Evolutionary conservation across 1,140 invertebrate species (phyloP), one percentile per base, ranked within the genome.

Genomic region (Drosophila carrolli): DNA sequence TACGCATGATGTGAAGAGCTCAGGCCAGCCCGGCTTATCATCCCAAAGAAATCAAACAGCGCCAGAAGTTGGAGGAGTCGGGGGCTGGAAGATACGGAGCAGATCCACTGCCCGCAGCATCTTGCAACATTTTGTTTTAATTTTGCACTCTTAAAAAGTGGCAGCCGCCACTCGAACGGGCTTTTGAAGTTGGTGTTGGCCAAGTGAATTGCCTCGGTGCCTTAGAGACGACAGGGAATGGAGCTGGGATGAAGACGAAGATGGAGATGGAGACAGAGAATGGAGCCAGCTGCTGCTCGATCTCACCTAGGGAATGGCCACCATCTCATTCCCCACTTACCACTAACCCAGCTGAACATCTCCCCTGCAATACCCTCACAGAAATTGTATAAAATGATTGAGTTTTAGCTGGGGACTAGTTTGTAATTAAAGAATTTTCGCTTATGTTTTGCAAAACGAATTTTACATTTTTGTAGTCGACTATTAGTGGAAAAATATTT

Each of bases 81-180:
- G 14, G 27, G 35, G 51, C 11, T 35, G 6, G 53, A 35, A 5
- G 56, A 27, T 23, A 1, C 19, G 53, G 54, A 27, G 40, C 43
- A 43, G 78, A 44, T 57, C 55, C 73, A 53, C 19, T 61, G 82
- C 84, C 84, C 66, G 63, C 84, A 88, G 84, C 83, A 89, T 89
- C 83, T 88, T 83, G 80, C 84, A 88, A 83, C 80, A 88, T 88
- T 88, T 89, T 88, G 84, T 88, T 89, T 86, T 89, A 88, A 88
- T 88, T 89, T 88, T 84, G 84, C 83, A 88, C 83, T 88, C 67
- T 89, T 77, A 55, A 76, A 88, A 79, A 83, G 83, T 88, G 83
- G 83, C 83, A 89, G 83, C 75, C 75, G 75, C 76, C 79, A 89
- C 76, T 83, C 56, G 83, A 78, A 75, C 62, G 63, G 75, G 75